Base-by-base conservation (phyloP, 2,113 vertebrate species). In the Corydoras maculifer region DNA sequence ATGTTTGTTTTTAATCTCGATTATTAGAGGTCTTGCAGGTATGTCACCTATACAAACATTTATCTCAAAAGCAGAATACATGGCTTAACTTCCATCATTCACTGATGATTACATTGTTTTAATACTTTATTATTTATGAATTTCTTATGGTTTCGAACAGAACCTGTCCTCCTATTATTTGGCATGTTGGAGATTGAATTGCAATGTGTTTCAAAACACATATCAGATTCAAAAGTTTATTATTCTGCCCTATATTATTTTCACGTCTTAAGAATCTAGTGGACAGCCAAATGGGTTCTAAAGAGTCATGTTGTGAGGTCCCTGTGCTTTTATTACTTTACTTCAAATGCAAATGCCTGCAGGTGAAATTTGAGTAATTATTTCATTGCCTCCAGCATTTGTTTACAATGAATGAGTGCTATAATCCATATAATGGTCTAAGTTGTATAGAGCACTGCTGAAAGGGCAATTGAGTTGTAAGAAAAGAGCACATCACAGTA, bases 371-470 rank as follows among this genome's bases (percentile, higher is more conserved):
- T 59, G 79, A 83, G 70, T 77, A 67, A 69, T 81, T 72, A 75
- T 81, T 75, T 77, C 74, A 82, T 79, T 81, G 78, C 79, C 73
- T 57, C 8, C 75, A 69, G 73, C 82, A 76, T 89, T 90, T 86
- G 86, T 88, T 89, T 88, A 82, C 82, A 86, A 78, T 12, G 75
- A 80, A 75, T 67, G 31, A 73, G 79, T 75, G 72, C 75, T 79
- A 85, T 88, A 89, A 90, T 84, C 83, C 67, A 83, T 77, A 86
- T 84, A 88, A 88, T 85, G 83, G 90, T 81, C 80, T 84, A 85
- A 80, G 76, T 79, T 35, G 80, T n/a, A 15, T 68, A 80, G 79
- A 68, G 82, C 82, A 70, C 80, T 82, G 80, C 78, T 82, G 77
- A 87, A 84, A 87, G 80, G 77, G 76, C 72, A 83, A 80, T 84